These are phyloP conservation scores for Drosophila parabipectinata DNA, from an alignment of 1,140 invertebrate species.

Conservation along the genomic window DNA sequence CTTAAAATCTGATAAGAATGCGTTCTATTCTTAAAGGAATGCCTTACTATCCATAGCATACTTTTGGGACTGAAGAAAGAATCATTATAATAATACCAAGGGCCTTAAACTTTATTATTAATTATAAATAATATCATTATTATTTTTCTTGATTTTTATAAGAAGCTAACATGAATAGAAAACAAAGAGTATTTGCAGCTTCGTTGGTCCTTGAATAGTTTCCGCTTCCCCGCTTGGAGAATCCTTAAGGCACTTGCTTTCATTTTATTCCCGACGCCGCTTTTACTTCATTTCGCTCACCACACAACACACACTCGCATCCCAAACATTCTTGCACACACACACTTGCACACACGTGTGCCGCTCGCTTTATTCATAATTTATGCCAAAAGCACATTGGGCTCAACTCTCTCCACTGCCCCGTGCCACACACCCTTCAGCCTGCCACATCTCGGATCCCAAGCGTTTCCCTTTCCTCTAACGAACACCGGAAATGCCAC, in stretches of 20 bases:
- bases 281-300: conserved; percentile 75
- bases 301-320: conserved; percentile 57
- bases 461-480: conserved; percentile 51
- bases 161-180: too few relatives aligned
- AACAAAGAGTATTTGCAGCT: conserved; percentile 21
- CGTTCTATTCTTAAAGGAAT: background rate
- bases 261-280: conserved; percentile 70
- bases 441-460: conserved; percentile 1
- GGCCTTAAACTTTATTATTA: too few relatives aligned
- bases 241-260: conserved; percentile 71
- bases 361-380: conserved; percentile 76
- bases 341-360: conserved; percentile 47
- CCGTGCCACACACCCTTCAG: background rate
- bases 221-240: conserved; percentile 15
- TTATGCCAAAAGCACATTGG: conserved; percentile 80
- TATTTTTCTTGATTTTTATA: too few relatives aligned
- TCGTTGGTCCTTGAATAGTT: conserved; percentile 33
- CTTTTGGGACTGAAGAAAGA: too few relatives aligned
- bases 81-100: too few relatives aligned
- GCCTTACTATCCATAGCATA: conserved; percentile 4
- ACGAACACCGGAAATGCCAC: conserved; percentile 77
- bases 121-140: too few relatives aligned
- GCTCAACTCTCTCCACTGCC: conserved; percentile 14
- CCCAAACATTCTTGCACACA: conserved; percentile 18
- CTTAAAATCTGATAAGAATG: background rate